Conservation (phyloP, 2,888 invertebrate genomes). For the Napeogenes sylphis region DNA sequence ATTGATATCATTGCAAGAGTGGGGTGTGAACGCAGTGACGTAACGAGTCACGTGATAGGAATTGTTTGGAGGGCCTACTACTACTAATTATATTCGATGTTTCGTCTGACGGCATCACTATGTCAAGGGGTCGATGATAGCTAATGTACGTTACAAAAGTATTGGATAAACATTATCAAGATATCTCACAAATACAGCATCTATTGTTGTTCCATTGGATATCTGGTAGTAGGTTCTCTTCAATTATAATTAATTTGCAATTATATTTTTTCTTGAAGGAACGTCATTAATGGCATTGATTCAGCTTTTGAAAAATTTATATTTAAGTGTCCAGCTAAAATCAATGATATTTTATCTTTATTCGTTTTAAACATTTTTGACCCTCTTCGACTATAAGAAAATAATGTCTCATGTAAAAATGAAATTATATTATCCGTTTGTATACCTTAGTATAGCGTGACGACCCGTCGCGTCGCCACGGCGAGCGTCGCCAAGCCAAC, state of each 20-base stretch:
- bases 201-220: constrained; percentile 18
- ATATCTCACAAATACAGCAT: constrained; percentile 16
- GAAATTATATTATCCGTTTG: constrained; percentile 16
- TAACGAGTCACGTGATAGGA: too few relatives aligned
- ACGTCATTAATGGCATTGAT: constrained; percentile 24
- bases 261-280: constrained; percentile 21
- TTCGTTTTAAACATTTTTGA: constrained; percentile 22
- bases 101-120: constrained; percentile 1
- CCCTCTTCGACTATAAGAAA: constrained; percentile 15
- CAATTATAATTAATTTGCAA: constrained; percentile 19
- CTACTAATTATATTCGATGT: too few relatives aligned
- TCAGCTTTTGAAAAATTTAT: constrained; percentile 24
- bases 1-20: too few relatives aligned
- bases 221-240: constrained; percentile 22
- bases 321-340: constrained; percentile 25
- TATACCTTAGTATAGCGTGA: constrained; percentile 2
- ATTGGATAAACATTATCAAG: constrained; percentile 9
- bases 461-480: neutral
- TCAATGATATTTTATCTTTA: constrained; percentile 21
- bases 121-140: neutral
- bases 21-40: too few relatives aligned
- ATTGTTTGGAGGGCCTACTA: too few relatives aligned
- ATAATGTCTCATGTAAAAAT: constrained; percentile 22
- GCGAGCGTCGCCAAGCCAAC: too few relatives aligned
- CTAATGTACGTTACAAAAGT: neutral